A percentile compares a stretch with the other conserved stretches of the same genome.
These are phyloP conservation scores for Tuta absoluta DNA, from an alignment of 2,888 invertebrate genomes.

Conservation along the genomic window DNA sequence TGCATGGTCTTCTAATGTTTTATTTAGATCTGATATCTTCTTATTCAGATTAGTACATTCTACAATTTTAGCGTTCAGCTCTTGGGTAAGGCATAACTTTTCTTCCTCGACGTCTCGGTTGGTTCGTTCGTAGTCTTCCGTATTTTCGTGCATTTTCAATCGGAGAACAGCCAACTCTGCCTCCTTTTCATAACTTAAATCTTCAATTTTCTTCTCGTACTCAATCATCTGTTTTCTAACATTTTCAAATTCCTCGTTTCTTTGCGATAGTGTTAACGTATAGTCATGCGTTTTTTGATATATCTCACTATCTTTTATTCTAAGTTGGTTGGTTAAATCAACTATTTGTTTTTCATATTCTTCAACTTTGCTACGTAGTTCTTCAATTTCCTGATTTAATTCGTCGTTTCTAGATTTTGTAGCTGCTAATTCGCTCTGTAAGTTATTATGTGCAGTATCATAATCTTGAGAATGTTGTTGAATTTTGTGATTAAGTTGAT, in stretches of 20 bases:
- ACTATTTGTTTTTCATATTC: conserved; percentile 47
- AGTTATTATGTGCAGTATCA: conserved; percentile 48
- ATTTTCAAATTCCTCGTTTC: conserved; percentile 71
- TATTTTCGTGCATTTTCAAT: conserved; percentile 76
- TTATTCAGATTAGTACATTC: conserved; percentile 75
- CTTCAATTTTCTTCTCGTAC: conserved; percentile 72
- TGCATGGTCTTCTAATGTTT: conserved; percentile 77
- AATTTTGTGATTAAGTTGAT: conserved; percentile 53
- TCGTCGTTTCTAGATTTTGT: conserved; percentile 53
- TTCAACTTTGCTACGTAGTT: conserved; percentile 47
- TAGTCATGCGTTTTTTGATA: conserved; percentile 69
- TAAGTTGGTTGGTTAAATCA: conserved; percentile 58
- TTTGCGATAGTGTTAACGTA: conserved; percentile 55
- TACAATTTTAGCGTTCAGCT: conserved; percentile 66
- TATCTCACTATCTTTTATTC: conserved; percentile 66
- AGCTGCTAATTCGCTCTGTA: conserved; percentile 53
- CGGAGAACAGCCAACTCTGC: conserved; percentile 78
- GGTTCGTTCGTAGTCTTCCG: conserved; percentile 54
- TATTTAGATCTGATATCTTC: conserved; percentile 78
- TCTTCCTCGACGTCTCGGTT: conserved; percentile 55
- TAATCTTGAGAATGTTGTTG: conserved; percentile 46
- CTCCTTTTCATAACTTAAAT: conserved; percentile 76
- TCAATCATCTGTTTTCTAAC: conserved; percentile 63
- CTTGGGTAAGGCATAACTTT: conserved; percentile 55
- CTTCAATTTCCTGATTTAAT: conserved; percentile 50